Evolutionary conservation across 2,888 invertebrate species (phyloP), one percentile per base, ranked within the genome.

Genomic region (Sceliomorpha sp.): DNA sequence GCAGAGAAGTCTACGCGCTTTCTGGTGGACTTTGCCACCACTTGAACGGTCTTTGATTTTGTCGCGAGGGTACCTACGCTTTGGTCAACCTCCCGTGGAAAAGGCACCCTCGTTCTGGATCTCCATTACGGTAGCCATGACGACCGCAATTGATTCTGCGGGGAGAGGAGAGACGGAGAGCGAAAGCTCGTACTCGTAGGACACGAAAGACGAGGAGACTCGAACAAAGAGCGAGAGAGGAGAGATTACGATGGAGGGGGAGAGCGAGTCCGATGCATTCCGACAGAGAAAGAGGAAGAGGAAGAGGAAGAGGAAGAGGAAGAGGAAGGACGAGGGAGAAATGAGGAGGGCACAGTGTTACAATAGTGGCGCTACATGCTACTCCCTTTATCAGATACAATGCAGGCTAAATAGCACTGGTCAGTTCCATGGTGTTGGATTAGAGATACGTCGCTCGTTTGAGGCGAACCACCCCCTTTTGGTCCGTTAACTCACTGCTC

Each of bases 71-170:
- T 42, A 48, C 51, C 50, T 32, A 24, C 56, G 58, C 63, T 68
- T 70, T 62, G 70, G 71, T 67, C 67, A 71, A 64, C 50, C 50
- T 68, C 17, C 40, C 67, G 77, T 83, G 79, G 81, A 84, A 84
- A 83, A 83, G 82, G 79, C 80, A 83, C 80, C 83, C 81, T 80
- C 78, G 74, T 74, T 77, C 79, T 79, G 82, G 81, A 84, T 84
- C 85, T 85, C 86, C 82, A 86, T 86, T 85, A 85, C 84, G 83
- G 86, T 86, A 84, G 85, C 75, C 85, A 86, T 86, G 86, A 76
- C 83, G 79, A 86, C 86, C 85, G 77, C 84, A 86, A 86, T 86
- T 86, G 84, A 86, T 85, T 86, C 85, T 78, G 81, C 75, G 77
- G 81, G 81, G 79, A 76, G 72, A n/a, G n/a, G 75, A 79, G 80